phyloP scores from a whole-genome alignment of 2,113 vertebrate genomes.

The Tragulus kanchil region DNA sequence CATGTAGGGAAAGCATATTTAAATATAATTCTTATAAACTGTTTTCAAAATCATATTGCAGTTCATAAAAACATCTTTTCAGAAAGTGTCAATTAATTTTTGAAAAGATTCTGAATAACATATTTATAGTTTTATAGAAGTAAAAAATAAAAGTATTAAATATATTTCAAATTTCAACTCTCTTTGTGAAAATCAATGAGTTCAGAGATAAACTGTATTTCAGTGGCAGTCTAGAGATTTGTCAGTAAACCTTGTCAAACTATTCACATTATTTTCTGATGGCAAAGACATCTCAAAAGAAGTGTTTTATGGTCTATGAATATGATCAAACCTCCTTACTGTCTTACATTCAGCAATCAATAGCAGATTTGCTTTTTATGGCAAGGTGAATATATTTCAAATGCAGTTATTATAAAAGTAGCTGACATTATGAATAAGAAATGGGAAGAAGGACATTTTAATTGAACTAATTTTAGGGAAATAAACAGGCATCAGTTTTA shows the following conservation, averaged over 20 bases:
- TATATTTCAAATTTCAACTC: constrained; percentile 52
- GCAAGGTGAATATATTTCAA: constrained; percentile 50
- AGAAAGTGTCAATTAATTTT: constrained; percentile 65
- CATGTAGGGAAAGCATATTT: neutral
- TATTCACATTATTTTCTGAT: constrained; percentile 60
- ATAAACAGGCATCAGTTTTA: constrained; percentile 43
- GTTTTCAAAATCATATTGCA: constrained; percentile 50
- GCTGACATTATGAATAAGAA: constrained; percentile 69
- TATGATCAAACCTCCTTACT: constrained; percentile 3
- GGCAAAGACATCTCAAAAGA: constrained; percentile 64
- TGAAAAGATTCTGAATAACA: neutral
- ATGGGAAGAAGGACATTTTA: constrained; percentile 24
- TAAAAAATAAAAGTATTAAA: constrained; percentile 49
- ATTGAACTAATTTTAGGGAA: constrained; percentile 45
- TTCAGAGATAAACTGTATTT: constrained; percentile 28
- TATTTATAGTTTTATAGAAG: constrained; percentile 28
- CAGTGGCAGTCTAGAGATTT: neutral
- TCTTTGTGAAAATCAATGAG: constrained; percentile 76
- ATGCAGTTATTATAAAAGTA: constrained; percentile 54
- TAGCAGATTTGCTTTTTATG: constrained; percentile 5
- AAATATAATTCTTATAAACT: constrained; percentile 30
- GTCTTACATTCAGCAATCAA: neutral
- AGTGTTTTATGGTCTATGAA: neutral
- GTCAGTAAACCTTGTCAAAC: constrained; percentile 60
- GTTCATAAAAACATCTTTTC: constrained; percentile 35